Conservation (phyloP, 92 coral and sea anemone species). For the Actinernus sp. region DNA sequence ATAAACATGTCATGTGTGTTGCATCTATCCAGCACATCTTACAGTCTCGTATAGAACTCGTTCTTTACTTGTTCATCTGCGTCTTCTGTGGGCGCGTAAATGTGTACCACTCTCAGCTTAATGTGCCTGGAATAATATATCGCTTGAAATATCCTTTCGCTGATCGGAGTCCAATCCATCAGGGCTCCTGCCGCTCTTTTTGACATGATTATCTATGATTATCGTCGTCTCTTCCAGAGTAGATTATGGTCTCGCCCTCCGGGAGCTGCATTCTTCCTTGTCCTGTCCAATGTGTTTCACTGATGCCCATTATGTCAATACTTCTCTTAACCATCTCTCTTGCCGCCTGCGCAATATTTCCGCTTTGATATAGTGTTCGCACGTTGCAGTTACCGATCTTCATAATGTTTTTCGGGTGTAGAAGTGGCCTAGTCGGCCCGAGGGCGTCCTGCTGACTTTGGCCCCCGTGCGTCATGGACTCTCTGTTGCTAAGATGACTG, state of each 20-base stretch:
- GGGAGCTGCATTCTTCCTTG: slow-evolving; percentile 8
- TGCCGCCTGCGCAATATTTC: slow-evolving; percentile 52
- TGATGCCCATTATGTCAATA: slow-evolving; percentile 24
- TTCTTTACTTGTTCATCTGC: slow-evolving; percentile 31
- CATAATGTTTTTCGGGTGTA: slow-evolving; percentile 31
- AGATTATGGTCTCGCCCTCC: slow-evolving; percentile 32
- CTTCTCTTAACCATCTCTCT: slow-evolving; percentile 24
- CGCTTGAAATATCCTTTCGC: slow-evolving; percentile 29
- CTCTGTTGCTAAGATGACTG: neutral
- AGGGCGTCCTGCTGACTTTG: slow-evolving; percentile 34
- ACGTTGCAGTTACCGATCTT: slow-evolving; percentile 56
- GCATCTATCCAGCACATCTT: slow-evolving; percentile 15
- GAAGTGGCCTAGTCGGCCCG: slow-evolving; percentile 3
- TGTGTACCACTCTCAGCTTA: slow-evolving; percentile 20
- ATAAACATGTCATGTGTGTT: slow-evolving; percentile 29
- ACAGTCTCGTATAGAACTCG: slow-evolving; percentile 23
- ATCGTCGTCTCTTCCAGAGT: slow-evolving; percentile 39
- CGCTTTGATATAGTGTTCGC: slow-evolving; percentile 32
- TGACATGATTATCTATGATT: no score
- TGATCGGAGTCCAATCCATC: slow-evolving; percentile 44
- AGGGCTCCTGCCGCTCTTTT: no score
- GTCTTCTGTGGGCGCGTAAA: slow-evolving; percentile 44
- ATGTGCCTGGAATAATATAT: slow-evolving; percentile 25
- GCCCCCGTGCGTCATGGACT: slow-evolving; percentile 1
- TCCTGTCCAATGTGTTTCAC: slow-evolving; percentile 37